These are phyloP conservation scores for Fopius arisanus DNA, from an alignment of 1,140 invertebrate genomes.

Conservation along the genomic window DNA sequence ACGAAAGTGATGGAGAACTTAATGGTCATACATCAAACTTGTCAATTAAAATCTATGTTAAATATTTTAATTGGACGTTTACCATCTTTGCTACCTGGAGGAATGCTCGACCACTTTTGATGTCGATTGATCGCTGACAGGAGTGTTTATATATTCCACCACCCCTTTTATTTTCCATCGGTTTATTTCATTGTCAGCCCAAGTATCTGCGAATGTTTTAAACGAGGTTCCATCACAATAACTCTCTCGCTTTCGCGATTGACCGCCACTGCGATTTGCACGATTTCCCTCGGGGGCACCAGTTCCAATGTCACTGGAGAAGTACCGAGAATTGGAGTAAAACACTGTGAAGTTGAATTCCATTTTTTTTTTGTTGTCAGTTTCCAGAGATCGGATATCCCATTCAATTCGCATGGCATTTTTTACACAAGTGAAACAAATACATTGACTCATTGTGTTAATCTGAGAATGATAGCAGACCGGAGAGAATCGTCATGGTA, in stretches of 20 bases:
- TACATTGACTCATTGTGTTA: neutral
- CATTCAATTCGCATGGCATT: neutral
- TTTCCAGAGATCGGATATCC: no score
- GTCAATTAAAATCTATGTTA: conserved; percentile 1
- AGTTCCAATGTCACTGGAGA: neutral
- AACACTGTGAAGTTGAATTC: neutral
- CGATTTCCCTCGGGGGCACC: neutral
- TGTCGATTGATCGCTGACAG: neutral
- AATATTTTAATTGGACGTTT: neutral
- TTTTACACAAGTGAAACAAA: neutral
- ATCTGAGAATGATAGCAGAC: neutral
- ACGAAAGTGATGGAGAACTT: neutral
- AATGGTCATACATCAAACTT: neutral
- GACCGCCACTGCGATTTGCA: conserved; percentile 10
- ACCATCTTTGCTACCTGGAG: neutral
- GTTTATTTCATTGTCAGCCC: neutral
- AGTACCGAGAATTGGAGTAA: conserved; percentile 19
- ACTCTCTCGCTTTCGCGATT: conserved; percentile 24
- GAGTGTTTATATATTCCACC: conserved; percentile 1
- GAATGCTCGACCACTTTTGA: neutral
- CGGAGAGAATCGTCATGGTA: neutral
- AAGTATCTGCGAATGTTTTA: neutral
- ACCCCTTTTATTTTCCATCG: neutral
- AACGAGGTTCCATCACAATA: conserved; percentile 5
- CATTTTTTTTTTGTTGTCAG: neutral